Conservation (phyloP, 2,113 vertebrate species). For the Neolamprologus sp. region DNA sequence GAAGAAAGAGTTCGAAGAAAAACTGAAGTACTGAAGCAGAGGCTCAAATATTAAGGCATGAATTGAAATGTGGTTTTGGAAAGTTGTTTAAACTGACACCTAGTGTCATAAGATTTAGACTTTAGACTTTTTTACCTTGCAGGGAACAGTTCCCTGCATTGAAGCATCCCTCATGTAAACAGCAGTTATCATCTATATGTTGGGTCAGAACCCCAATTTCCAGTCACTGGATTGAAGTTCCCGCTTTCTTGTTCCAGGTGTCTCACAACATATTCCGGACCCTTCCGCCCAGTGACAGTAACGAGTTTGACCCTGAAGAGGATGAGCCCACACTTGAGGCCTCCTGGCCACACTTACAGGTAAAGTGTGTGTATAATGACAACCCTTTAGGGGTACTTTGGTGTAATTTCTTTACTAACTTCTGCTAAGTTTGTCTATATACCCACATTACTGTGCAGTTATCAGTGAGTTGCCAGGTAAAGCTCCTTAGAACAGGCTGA, state of each 20-base stretch:
- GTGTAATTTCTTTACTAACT: not conserved
- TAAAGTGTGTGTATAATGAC: conserved; percentile 11
- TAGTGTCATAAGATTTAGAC: not conserved
- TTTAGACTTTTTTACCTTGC: not conserved
- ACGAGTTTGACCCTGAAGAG: conserved; percentile 98
- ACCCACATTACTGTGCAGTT: not conserved
- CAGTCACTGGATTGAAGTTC: not conserved
- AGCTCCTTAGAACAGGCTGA: not conserved
- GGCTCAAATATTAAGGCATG: not conserved
- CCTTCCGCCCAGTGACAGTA: conserved; percentile 98
- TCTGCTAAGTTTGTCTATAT: not conserved
- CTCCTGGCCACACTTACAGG: conserved; percentile 99
- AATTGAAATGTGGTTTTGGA: not conserved
- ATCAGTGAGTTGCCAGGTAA: not conserved
- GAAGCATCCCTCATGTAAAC: not conserved
- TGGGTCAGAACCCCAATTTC: not conserved
- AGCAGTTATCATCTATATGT: not conserved
- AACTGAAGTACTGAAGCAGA: not conserved
- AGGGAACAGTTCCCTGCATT: not conserved
- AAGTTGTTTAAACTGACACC: not conserved
- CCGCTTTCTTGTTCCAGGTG: conserved; percentile 66
- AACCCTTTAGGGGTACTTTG: not conserved
- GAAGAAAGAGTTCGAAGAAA: not conserved
- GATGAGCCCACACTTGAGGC: conserved; percentile 98
- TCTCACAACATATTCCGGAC: conserved; percentile 99